These are phyloP conservation scores for Marasmarcha lunaedactyla DNA, from an alignment of 2,888 invertebrate genomes.

Conservation along the genomic window DNA sequence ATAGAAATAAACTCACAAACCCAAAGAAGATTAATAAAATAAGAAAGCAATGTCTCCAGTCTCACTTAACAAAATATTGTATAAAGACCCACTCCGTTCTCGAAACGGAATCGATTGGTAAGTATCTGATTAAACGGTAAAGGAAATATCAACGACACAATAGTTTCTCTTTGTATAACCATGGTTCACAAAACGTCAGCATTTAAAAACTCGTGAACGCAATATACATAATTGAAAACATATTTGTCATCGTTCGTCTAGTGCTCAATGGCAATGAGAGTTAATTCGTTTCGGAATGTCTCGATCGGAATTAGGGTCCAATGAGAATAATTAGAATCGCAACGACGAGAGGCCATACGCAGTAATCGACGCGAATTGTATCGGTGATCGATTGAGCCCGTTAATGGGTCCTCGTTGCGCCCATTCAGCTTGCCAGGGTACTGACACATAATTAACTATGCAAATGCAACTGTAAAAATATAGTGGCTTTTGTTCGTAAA, in stretches of 20 bases:
- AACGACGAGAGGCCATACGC: conserved; percentile 35
- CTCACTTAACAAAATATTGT: too few relatives aligned
- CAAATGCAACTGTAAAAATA: background rate
- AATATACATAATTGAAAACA: background rate
- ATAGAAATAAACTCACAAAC: too few relatives aligned
- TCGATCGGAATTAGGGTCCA: conserved; percentile 49
- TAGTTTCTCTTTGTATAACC: too few relatives aligned
- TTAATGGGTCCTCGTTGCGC: conserved; percentile 21
- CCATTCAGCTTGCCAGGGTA: background rate
- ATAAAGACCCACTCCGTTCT: too few relatives aligned
- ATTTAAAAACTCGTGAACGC: background rate
- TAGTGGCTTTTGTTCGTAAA: background rate
- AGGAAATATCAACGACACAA: too few relatives aligned
- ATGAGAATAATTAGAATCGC: conserved; percentile 49
- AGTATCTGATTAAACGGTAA: too few relatives aligned
- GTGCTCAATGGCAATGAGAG: conserved; percentile 3
- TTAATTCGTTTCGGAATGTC: conserved; percentile 4
- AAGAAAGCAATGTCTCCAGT: too few relatives aligned
- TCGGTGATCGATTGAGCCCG: conserved; percentile 45
- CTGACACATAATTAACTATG: background rate
- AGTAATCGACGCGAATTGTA: conserved; percentile 61
- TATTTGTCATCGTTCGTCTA: background rate
- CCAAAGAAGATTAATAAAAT: too few relatives aligned
- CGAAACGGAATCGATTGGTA: too few relatives aligned
- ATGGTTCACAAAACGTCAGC: background rate